A percentile compares a stretch with the other conserved stretches of the same genome.
phyloP scores from a whole-genome alignment of 2,888 invertebrate species.

The Desoria tigrina region DNA sequence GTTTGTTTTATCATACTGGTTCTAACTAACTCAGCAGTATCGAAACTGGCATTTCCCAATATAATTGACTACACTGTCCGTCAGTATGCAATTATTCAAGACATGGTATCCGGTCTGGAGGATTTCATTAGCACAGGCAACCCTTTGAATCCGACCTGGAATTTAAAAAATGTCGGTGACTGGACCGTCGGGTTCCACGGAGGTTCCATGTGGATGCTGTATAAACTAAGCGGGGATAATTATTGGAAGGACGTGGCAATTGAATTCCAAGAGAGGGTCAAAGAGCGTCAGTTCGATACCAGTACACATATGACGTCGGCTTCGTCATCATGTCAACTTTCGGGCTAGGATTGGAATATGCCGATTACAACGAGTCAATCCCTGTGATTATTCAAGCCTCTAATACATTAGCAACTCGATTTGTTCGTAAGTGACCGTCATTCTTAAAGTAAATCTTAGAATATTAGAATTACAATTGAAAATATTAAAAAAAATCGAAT shows the following conservation, averaged over 20 bases:
- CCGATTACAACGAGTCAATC: slow-evolving; percentile 3
- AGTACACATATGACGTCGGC: slow-evolving; percentile 51
- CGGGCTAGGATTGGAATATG: slow-evolving; percentile 44
- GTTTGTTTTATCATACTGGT: neutral
- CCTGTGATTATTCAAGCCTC: slow-evolving; percentile 46
- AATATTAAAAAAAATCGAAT: neutral
- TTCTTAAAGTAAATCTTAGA: neutral
- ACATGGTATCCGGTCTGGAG: neutral
- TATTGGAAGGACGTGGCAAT: slow-evolving; percentile 42
- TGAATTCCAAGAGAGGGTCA: slow-evolving; percentile 42
- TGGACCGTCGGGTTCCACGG: slow-evolving; percentile 52
- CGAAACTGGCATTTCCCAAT: neutral
- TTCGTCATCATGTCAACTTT: slow-evolving; percentile 53
- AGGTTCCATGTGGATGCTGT: slow-evolving; percentile 49
- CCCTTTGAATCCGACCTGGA: slow-evolving; percentile 27
- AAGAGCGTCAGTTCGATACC: slow-evolving; percentile 42
- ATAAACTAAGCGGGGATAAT: slow-evolving; percentile 38
- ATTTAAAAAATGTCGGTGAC: slow-evolving; percentile 15
- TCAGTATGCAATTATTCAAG: slow-evolving; percentile 14
- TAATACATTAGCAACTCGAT: slow-evolving; percentile 42
- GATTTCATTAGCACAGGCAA: slow-evolving; percentile 30
- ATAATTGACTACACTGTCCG: slow-evolving; percentile 18
- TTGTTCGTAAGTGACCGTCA: slow-evolving; percentile 40
- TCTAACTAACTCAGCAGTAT: neutral
- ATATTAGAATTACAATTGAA: neutral